Percentiles rank a stretch among this genome's conserved stretches.
phyloP scores from a whole-genome alignment of 2,888 invertebrate species.

The Machimus atricapillus region DNA sequence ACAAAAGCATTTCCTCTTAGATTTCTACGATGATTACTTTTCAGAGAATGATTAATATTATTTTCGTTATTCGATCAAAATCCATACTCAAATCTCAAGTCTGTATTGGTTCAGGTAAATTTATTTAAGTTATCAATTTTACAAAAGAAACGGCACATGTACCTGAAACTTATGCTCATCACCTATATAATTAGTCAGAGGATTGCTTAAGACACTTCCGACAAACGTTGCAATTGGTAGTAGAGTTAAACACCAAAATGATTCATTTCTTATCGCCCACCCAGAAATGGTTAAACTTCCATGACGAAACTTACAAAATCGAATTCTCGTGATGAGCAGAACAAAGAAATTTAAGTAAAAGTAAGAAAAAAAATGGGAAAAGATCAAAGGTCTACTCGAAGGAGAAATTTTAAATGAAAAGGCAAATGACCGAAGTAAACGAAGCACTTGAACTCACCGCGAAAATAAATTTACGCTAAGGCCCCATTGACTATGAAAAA shows the following conservation, averaged over 20 bases:
- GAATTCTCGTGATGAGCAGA: neutral
- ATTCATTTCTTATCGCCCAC: neutral
- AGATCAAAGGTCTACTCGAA: neutral
- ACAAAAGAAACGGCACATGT: neutral
- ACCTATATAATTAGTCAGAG: neutral
- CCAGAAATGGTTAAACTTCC: neutral
- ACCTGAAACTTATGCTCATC: neutral
- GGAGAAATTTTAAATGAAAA: neutral
- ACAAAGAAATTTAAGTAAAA: neutral
- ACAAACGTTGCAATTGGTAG: neutral
- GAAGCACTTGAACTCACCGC: neutral
- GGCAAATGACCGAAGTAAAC: neutral
- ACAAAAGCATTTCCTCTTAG: too few relatives aligned
- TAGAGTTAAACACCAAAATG: neutral
- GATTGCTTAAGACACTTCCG: neutral
- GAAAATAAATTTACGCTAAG: neutral
- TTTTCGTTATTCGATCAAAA: too few relatives aligned
- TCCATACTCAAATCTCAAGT: neutral
- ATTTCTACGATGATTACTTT: too few relatives aligned
- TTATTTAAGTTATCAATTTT: neutral
- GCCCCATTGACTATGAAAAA: neutral
- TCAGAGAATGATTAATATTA: too few relatives aligned
- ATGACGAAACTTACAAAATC: neutral
- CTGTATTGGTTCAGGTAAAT: neutral
- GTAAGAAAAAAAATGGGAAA: neutral